Conservation (phyloP, 2,113 vertebrate species). For the Eleginops maclovinus region DNA sequence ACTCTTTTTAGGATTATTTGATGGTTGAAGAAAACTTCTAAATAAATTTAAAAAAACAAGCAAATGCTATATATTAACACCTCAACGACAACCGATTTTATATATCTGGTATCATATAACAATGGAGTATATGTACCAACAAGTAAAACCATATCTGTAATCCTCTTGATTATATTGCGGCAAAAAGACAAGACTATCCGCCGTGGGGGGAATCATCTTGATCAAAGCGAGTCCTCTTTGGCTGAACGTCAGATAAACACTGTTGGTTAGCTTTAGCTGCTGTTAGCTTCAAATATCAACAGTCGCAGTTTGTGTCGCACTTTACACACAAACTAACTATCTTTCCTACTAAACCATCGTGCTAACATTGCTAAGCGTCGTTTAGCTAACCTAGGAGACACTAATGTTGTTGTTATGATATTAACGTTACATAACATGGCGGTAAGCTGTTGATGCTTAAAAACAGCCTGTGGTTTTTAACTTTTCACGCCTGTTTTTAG, state of each 20-base stretch:
- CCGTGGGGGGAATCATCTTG: background rate
- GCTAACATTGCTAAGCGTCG: background rate
- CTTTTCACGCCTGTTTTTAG: background rate
- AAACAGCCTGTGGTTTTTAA: background rate
- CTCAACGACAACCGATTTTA: rapidly evolving
- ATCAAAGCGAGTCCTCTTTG: background rate
- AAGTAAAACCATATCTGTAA: rapidly evolving
- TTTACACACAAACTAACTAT: rapidly evolving
- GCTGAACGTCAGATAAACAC: conserved; percentile 21
- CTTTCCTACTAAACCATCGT: too few relatives aligned
- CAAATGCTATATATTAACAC: background rate
- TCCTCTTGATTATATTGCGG: rapidly evolving
- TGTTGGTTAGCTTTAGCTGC: background rate
- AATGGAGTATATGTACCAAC: too few relatives aligned
- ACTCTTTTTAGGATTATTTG: too few relatives aligned
- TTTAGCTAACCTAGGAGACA: background rate
- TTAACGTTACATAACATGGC: conserved; percentile 70
- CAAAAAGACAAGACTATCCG: background rate
- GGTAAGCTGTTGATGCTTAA: conserved; percentile 48
- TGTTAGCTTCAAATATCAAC: background rate
- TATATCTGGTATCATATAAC: rapidly evolving
- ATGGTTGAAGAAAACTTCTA: too few relatives aligned
- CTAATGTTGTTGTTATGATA: conserved; percentile 8
- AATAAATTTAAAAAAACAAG: background rate
- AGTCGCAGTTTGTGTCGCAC: background rate